A percentile compares a stretch with the other conserved stretches of the same genome.
These are phyloP conservation scores for Pissodes strobi DNA, from an alignment of 1,140 invertebrate genomes.

Conservation along the genomic window DNA sequence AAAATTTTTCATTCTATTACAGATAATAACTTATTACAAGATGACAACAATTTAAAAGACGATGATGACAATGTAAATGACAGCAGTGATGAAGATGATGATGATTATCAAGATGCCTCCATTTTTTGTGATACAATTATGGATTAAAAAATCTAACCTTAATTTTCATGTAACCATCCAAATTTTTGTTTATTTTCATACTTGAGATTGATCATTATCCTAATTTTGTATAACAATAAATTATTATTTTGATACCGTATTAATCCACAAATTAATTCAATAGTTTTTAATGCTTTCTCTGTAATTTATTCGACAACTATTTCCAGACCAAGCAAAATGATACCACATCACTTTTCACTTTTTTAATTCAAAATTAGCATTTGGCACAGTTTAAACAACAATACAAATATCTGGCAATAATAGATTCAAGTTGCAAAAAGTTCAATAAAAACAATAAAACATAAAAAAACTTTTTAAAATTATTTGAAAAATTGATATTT, in stretches of 20 bases:
- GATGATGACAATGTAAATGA: conserved; percentile 23
- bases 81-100: conserved; percentile 19
- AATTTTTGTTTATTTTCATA: conserved; percentile 10
- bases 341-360: background rate
- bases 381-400: conserved; percentile 16
- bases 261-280: conserved; percentile 10
- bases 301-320: conserved; percentile 25
- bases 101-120: conserved; percentile 20
- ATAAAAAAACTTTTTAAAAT: conserved; percentile 11
- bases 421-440: no score
- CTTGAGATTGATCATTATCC: background rate
- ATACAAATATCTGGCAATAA: no score
- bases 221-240: conserved; percentile 23
- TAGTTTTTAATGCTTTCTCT: conserved; percentile 4
- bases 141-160: conserved; percentile 15
- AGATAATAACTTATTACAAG: conserved; percentile 23
- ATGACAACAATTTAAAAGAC: conserved; percentile 15
- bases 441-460: conserved; percentile 11
- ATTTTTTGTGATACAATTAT: conserved; percentile 24
- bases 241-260: conserved; percentile 13
- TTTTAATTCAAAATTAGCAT: conserved; percentile 9
- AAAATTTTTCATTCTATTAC: conserved; percentile 16
- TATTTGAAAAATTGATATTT: no score
- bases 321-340: conserved; percentile 25
- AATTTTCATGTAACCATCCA: conserved; percentile 10